phyloP scores from a whole-genome alignment of 1,140 invertebrate genomes.

The Ostrea edulis region DNA sequence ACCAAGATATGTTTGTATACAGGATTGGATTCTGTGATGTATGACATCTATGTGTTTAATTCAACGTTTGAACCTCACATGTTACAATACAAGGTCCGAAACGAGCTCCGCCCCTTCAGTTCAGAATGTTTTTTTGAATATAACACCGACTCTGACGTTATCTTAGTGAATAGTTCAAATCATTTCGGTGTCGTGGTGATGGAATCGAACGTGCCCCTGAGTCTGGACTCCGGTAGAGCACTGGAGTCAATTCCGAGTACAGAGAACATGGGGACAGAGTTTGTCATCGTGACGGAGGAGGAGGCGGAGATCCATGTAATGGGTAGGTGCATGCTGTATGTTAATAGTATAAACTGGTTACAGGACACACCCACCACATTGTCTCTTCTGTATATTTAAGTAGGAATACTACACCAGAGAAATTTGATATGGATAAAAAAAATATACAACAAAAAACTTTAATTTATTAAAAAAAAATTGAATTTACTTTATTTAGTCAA shows the following conservation, averaged over 20 bases:
- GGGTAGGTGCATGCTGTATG: neutral
- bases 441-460: too few species aligned
- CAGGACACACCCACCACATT: too few species aligned
- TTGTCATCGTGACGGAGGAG: neutral
- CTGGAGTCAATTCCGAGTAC: neutral
- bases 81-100: neutral
- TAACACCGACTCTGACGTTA: neutral
- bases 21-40: neutral
- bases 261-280: neutral
- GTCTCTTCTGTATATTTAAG: too few species aligned
- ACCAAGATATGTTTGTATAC: slow-evolving; percentile 12
- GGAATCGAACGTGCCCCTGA: neutral
- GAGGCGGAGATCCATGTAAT: neutral
- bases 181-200: neutral
- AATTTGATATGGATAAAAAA: too few species aligned
- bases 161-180: slow-evolving; percentile 22
- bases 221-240: neutral
- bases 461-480: too few species aligned
- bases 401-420: too few species aligned
- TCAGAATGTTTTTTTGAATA: neutral
- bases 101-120: neutral
- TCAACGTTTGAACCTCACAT: neutral
- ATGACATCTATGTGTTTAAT: neutral
- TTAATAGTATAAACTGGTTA: too few species aligned
- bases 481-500: too few species aligned